Evolutionary conservation across 1,140 invertebrate genomes (phyloP).

Genomic region (Ylistrum balloti): DNA sequence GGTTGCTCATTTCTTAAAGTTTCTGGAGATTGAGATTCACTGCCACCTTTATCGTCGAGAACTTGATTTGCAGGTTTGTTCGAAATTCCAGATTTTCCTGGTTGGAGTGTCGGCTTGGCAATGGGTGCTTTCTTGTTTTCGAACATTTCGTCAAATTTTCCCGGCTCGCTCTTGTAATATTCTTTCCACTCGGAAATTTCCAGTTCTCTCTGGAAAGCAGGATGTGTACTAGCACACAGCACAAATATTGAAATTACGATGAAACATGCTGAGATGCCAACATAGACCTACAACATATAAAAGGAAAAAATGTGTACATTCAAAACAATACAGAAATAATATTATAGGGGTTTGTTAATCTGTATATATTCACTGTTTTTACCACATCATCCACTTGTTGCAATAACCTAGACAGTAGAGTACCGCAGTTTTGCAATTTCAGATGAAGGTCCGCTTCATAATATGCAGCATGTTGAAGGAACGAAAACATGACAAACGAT

Average conservation of each 20-base stretch:
- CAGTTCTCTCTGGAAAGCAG: constrained; percentile 58
- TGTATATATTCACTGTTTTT: too few species aligned
- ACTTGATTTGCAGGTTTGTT: neutral
- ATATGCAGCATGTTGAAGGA: too few species aligned
- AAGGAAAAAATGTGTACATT: too few species aligned
- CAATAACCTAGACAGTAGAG: too few species aligned
- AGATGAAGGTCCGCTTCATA: too few species aligned
- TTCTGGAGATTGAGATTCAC: neutral
- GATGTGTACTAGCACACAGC: constrained; percentile 60
- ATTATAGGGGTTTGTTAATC: too few species aligned
- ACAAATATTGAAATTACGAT: constrained; percentile 62
- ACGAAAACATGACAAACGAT: too few species aligned
- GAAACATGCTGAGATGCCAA: constrained; percentile 60
- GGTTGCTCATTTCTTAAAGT: neutral
- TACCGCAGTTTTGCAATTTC: too few species aligned
- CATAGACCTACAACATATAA: constrained; percentile 59
- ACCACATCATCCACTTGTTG: too few species aligned
- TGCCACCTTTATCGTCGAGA: neutral
- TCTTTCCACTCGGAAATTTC: constrained; percentile 54
- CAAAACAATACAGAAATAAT: too few species aligned
- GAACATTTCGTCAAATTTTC: constrained; percentile 30
- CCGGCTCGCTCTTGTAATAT: constrained; percentile 45
- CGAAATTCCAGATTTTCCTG: neutral
- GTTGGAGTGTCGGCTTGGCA: neutral
- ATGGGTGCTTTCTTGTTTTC: neutral